A percentile compares a stretch with the other conserved stretches of the same genome.
Conservation (phyloP, 1,140 invertebrate genomes). For the Calephelis nemesis region DNA sequence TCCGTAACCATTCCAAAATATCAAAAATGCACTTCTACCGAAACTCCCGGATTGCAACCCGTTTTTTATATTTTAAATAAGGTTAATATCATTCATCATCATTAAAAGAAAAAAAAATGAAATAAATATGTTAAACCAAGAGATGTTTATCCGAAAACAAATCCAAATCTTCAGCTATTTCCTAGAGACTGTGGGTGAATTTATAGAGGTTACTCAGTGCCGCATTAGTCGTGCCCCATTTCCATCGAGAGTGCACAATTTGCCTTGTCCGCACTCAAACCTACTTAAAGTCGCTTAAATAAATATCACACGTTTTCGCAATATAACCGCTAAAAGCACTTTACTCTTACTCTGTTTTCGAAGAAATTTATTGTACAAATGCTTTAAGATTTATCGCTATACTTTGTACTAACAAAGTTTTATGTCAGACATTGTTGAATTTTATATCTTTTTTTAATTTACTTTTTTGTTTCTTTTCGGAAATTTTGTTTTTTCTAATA, state of each 20-base stretch:
- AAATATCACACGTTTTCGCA: conserved; percentile 72
- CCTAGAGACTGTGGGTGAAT: neutral
- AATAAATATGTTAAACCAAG: no score
- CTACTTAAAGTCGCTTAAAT: conserved; percentile 64
- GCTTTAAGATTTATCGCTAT: conserved; percentile 10
- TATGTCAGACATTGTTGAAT: neutral
- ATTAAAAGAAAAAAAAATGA: no score
- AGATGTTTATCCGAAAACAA: conserved; percentile 2
- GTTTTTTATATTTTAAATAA: no score
- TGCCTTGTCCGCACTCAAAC: conserved; percentile 42
- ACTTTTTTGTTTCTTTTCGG: no score
- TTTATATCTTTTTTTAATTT: neutral
- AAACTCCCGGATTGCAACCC: no score
- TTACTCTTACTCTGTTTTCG: conserved; percentile 56
- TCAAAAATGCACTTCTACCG: no score
- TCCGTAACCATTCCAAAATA: no score
- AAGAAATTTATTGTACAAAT: conserved; percentile 55
- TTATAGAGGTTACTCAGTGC: conserved; percentile 13
- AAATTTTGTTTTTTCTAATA: no score
- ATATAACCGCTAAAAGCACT: conserved; percentile 69
- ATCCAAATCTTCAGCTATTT: conserved; percentile 1
- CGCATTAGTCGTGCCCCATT: conserved; percentile 71
- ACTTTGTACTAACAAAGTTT: conserved; percentile 14
- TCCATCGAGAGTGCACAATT: conserved; percentile 55
- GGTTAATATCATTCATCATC: no score